Base-by-base conservation (phyloP, 1,140 invertebrate genomes). In the Oryctes rhinoceros region DNA sequence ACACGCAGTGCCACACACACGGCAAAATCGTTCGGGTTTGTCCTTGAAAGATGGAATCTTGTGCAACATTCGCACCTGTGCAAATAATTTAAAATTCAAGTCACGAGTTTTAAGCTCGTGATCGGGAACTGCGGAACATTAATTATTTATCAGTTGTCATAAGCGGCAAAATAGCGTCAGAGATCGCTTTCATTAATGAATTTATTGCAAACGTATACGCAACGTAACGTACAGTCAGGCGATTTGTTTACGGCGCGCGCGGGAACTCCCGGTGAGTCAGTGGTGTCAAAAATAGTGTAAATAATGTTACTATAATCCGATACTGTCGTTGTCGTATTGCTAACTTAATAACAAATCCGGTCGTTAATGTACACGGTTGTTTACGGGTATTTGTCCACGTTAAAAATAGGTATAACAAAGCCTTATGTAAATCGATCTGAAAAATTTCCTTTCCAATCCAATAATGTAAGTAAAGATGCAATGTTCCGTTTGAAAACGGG, bases 71-170 rank as follows among this genome's bases (percentile, higher is more conserved):
- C 65, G 65, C 65, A 71, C 65, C 65, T 71, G 65, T 71, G 65
- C 20, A 71, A 71, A 71, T 71, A 71, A 71, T 71, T 71, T 71
- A 24, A 30, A 71, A 71, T 71, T 71, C 65, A 71, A 71, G 65
- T 71, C 65, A 71, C 65, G 65, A 37, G 65, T 20, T 71, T 71
- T 24, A 71, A 71, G 65, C 65, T 71, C 65, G 65, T 71, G 65
- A 71, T 71, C 65, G 65, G 15, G 24, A 30, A 71, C 65, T 71
- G 65, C 11, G 20, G 11, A 71, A 37, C 65, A 71, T 71, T 71
- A 71, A 71, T 71, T 71, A 71, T 71, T 71, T 71, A 71, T 71
- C 65, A 71, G 35, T 37, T 37, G 65, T 71, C 65, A 37, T 71
- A 71, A 71, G 35, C 24, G 11, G 20, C 35, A 71, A 71, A 35